Evolutionary conservation across 2,113 vertebrate genomes (phyloP).

Genomic region (Platysternon megacephalum): DNA sequence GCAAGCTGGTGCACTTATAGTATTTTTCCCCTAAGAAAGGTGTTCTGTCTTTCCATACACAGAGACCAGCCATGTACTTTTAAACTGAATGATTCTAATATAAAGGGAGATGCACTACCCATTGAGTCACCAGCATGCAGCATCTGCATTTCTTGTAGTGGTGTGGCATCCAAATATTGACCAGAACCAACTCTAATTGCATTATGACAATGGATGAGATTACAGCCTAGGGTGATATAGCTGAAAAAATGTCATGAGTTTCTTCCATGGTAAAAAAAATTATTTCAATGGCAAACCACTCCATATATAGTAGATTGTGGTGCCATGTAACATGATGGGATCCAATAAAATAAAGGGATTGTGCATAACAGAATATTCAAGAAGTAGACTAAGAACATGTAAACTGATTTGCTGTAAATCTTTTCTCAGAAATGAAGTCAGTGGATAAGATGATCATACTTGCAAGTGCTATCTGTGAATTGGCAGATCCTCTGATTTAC

Average conservation of each 20-base stretch:
- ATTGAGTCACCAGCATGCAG: neutral
- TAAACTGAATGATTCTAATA: neutral
- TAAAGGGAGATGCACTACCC: neutral
- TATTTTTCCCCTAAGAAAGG: neutral
- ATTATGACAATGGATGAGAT: neutral
- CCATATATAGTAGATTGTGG: neutral
- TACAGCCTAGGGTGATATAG: neutral
- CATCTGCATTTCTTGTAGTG: neutral
- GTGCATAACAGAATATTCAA: neutral
- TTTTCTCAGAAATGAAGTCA: neutral
- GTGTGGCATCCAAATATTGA: neutral
- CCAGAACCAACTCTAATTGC: neutral
- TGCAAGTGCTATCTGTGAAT: neutral
- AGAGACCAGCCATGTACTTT: neutral
- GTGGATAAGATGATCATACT: neutral
- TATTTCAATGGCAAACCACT: neutral
- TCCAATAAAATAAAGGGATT: neutral
- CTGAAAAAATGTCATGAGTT: neutral
- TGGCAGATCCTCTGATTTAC: neutral
- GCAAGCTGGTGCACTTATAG: neutral
- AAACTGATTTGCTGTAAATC: neutral
- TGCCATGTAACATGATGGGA: neutral
- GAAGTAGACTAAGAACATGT: neutral
- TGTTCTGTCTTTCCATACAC: neutral
- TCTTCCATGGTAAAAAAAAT: neutral